These are phyloP conservation scores for Liodrosophila aerea DNA, from an alignment of 2,888 invertebrate species.

Conservation along the genomic window DNA sequence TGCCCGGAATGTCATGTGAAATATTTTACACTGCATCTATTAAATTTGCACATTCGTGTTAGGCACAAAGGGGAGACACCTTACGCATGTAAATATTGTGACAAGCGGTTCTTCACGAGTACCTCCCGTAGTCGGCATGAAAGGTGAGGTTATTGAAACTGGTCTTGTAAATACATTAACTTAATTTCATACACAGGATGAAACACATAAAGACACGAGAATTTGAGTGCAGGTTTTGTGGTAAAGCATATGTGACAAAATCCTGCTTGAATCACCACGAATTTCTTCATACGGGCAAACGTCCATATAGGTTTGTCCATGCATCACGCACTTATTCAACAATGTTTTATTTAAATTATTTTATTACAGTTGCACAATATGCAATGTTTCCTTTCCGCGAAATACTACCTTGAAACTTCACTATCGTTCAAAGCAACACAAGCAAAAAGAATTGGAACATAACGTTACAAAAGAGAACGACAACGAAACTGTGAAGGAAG, in stretches of 20 bases:
- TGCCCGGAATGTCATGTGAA: conserved; percentile 30
- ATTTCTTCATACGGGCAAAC: conserved; percentile 35
- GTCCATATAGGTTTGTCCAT: conserved; percentile 31
- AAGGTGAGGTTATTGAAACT: conserved; percentile 39
- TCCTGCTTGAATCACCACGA: conserved; percentile 71
- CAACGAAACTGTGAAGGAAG: background rate
- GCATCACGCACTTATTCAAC: no score
- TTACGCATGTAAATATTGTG: conserved; percentile 69
- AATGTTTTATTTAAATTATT: background rate
- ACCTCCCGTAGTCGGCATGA: conserved; percentile 72
- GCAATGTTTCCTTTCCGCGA: conserved; percentile 31
- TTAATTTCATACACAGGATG: conserved; percentile 9
- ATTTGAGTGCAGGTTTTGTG: conserved; percentile 61
- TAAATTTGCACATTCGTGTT: conserved; percentile 34
- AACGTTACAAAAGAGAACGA: background rate
- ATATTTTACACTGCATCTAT: conserved; percentile 30
- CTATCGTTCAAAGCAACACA: conserved; percentile 35
- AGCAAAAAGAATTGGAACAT: conserved; percentile 5
- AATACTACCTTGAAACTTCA: conserved; percentile 38
- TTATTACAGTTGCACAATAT: conserved; percentile 33
- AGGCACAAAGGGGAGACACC: conserved; percentile 77
- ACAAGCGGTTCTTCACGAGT: conserved; percentile 69
- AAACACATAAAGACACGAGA: conserved; percentile 62
- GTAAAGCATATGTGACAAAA: conserved; percentile 66
- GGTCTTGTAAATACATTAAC: background rate